A percentile compares a stretch with the other conserved stretches of the same genome.
phyloP scores from a whole-genome alignment of 2,888 invertebrate genomes.

The Actias luna region DNA sequence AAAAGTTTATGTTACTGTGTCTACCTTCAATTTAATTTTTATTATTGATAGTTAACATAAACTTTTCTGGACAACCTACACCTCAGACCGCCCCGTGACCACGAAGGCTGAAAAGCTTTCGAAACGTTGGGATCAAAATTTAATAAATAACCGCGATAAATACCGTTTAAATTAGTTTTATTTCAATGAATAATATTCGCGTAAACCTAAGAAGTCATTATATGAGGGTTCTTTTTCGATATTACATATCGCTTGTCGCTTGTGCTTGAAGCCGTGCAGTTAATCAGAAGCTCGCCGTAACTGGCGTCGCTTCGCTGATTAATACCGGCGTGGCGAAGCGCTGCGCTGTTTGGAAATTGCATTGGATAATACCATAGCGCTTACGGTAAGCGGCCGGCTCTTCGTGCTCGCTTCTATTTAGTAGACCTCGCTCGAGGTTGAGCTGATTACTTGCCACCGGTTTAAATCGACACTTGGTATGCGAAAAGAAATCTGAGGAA shows the following conservation, averaged over 20 bases:
- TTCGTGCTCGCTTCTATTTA: not conserved
- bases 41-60: no score
- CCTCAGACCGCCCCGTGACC: no score
- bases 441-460: not conserved
- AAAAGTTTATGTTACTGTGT: no score
- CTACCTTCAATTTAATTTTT: no score
- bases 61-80: no score
- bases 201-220: no score
- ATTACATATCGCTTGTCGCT: conserved; percentile 18
- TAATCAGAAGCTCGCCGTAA: conserved; percentile 32
- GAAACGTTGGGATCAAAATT: no score
- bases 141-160: no score
- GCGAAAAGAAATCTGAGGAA: not conserved
- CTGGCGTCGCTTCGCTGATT: conserved; percentile 32
- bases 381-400: conserved; percentile 26
- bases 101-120: no score
- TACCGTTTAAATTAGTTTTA: no score
- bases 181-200: no score
- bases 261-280: conserved; percentile 17
- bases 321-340: conserved; percentile 33
- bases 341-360: conserved; percentile 31
- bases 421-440: not conserved
- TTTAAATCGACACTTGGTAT: not conserved
- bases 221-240: no score
- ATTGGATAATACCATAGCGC: conserved; percentile 30